These are phyloP conservation scores for Drosophila sechellia DNA, from an alignment of 1,140 invertebrate species.

Conservation along the genomic window DNA sequence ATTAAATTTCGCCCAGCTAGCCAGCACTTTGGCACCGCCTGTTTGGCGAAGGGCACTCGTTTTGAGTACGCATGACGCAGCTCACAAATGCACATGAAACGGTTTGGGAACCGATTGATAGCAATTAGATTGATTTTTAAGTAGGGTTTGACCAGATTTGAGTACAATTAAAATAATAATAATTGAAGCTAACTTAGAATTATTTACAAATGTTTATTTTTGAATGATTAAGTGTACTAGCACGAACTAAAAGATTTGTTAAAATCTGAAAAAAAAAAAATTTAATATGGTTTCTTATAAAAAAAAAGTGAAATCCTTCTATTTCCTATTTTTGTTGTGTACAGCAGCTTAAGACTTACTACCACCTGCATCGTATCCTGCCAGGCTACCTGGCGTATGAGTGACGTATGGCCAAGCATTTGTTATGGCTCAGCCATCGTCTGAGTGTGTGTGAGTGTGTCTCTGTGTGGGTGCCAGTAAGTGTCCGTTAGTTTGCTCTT, in stretches of 20 bases:
- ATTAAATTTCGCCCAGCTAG: constrained; percentile 69
- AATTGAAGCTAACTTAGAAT: too few species aligned
- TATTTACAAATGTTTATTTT: too few species aligned
- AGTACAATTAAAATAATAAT: too few species aligned
- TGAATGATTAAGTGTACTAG: too few species aligned
- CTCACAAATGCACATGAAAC: constrained; percentile 24
- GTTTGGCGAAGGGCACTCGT: constrained; percentile 70
- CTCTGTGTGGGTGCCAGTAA: constrained; percentile 20
- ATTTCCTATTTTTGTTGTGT: background rate
- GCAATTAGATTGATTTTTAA: background rate
- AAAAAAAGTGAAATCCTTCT: too few species aligned
- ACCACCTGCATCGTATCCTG: constrained; percentile 9
- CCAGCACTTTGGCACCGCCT: constrained; percentile 44
- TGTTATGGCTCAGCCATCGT: constrained; percentile 61
- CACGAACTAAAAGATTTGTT: too few species aligned
- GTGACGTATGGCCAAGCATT: constrained; percentile 77
- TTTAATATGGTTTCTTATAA: too few species aligned
- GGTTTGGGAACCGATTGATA: background rate
- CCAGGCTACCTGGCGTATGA: constrained; percentile 67
- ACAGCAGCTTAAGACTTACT: background rate
- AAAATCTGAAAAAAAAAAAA: too few species aligned
- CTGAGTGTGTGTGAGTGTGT: constrained; percentile 11
- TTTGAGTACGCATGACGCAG: constrained; percentile 56
- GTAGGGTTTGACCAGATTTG: background rate
- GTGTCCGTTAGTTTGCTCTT: constrained; percentile 6